phyloP scores from a whole-genome alignment of 2,888 invertebrate genomes.

The Chromoteleia sp. region DNA sequence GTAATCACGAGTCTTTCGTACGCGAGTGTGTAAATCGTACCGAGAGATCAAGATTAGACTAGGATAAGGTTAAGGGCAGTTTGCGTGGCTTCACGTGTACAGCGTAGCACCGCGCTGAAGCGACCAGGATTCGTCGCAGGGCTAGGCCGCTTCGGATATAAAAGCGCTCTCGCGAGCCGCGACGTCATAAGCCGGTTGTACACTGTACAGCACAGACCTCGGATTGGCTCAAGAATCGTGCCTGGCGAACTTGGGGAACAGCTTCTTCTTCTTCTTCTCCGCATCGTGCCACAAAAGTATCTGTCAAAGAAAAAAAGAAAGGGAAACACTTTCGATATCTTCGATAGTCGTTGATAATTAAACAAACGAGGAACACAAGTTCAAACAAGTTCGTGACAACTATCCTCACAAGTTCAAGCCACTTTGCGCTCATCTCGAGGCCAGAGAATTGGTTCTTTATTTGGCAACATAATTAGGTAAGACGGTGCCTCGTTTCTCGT shows the following conservation, averaged over 20 bases:
- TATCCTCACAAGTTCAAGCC: constrained; percentile 8
- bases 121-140: constrained; percentile 67
- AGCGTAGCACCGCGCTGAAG: constrained; percentile 49
- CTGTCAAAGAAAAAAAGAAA: constrained; percentile 10
- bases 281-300: constrained; percentile 11
- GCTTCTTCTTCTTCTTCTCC: constrained; percentile 33
- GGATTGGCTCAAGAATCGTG: constrained; percentile 59
- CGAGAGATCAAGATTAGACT: constrained; percentile 39
- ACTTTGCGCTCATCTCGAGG: constrained; percentile 6
- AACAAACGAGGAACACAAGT: constrained; percentile 16
- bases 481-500: constrained; percentile 22
- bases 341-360: constrained; percentile 2
- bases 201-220: constrained; percentile 68
- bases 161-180: constrained; percentile 70
- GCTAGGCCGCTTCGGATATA: constrained; percentile 69
- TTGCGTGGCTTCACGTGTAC: constrained; percentile 55
- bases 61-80: constrained; percentile 61
- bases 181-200: constrained; percentile 71
- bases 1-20: too few relatives aligned
- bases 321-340: constrained; percentile 8
- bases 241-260: constrained; percentile 56
- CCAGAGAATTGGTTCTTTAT: constrained; percentile 34
- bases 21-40: constrained; percentile 13
- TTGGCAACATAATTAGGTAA: constrained; percentile 61
- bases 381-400: constrained; percentile 29